Evolutionary conservation across 2,797 vertebrate genomes (phyloP).

Genomic region (Tolypeutes matacus): DNA sequence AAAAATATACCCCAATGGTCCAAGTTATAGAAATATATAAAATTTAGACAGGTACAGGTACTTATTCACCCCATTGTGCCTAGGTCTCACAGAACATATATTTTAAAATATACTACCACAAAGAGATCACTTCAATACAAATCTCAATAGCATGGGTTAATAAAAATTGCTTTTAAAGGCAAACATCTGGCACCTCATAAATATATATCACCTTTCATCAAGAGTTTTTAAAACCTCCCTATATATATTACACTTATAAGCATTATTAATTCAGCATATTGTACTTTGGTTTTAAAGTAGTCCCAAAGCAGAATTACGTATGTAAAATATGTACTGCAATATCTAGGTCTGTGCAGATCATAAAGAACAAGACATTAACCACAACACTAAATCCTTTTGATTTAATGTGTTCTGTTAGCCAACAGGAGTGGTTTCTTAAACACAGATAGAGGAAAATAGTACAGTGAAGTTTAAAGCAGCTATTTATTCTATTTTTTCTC

Average conservation of each 20-base stretch:
- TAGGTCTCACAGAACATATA: slow-evolving; percentile 77
- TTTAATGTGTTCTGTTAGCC: slow-evolving; percentile 77
- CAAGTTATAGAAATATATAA: slow-evolving; percentile 73
- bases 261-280: slow-evolving; percentile 85
- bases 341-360: slow-evolving; percentile 72
- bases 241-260: slow-evolving; percentile 80
- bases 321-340: slow-evolving; percentile 82
- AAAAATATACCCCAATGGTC: slow-evolving; percentile 69
- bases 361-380: slow-evolving; percentile 80
- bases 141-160: slow-evolving; percentile 68
- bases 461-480: slow-evolving; percentile 69
- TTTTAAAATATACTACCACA: slow-evolving; percentile 74
- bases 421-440: slow-evolving; percentile 69
- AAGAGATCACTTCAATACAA: slow-evolving; percentile 79
- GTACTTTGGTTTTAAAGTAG: slow-evolving; percentile 74
- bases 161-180: slow-evolving; percentile 83
- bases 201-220: slow-evolving; percentile 80
- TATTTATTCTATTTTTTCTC: slow-evolving; percentile 73
- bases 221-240: slow-evolving; percentile 74
- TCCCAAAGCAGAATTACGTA: slow-evolving; percentile 81
- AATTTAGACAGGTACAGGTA: slow-evolving; percentile 81
- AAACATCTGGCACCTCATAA: slow-evolving; percentile 83
- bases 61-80: slow-evolving; percentile 78
- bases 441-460: slow-evolving; percentile 75
- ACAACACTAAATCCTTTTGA: slow-evolving; percentile 74